Conservation (phyloP, 2,797 vertebrate genomes). For the Psittacula echo region DNA sequence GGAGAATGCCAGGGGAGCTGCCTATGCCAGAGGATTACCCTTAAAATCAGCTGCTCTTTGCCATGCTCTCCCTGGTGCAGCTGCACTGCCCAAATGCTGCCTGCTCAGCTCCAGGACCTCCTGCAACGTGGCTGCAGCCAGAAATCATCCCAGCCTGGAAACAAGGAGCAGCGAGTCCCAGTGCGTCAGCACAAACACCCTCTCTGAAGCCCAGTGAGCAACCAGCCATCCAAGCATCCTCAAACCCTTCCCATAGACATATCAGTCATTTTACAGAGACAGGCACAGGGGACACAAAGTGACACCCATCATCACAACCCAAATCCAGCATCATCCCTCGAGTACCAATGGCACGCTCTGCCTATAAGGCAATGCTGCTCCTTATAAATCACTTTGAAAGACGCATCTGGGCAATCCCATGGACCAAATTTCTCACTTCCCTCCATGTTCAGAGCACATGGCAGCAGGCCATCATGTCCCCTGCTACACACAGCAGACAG, state of each 20-base stretch:
- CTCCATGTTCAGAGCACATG: fast-evolving
- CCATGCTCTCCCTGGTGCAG: fast-evolving
- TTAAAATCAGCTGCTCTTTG: neutral
- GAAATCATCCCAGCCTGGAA: neutral
- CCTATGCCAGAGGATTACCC: neutral
- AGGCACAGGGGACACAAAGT: neutral
- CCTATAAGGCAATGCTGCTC: fast-evolving
- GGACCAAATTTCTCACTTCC: neutral
- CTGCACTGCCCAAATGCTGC: neutral
- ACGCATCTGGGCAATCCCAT: neutral
- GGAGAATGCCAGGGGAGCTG: neutral
- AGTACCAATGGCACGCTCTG: neutral
- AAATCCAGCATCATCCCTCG: neutral
- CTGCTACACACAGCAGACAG: neutral
- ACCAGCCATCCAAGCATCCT: neutral
- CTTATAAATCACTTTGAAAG: neutral
- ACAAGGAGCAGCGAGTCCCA: neutral
- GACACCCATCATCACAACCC: neutral
- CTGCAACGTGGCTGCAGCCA: neutral
- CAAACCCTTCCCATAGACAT: neutral
- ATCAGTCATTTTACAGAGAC: neutral
- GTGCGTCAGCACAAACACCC: fast-evolving
- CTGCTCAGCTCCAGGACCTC: neutral
- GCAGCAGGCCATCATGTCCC: neutral
- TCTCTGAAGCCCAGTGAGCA: neutral